Conservation (phyloP, 2,113 vertebrate genomes). For the Budorcas taxicolor region DNA sequence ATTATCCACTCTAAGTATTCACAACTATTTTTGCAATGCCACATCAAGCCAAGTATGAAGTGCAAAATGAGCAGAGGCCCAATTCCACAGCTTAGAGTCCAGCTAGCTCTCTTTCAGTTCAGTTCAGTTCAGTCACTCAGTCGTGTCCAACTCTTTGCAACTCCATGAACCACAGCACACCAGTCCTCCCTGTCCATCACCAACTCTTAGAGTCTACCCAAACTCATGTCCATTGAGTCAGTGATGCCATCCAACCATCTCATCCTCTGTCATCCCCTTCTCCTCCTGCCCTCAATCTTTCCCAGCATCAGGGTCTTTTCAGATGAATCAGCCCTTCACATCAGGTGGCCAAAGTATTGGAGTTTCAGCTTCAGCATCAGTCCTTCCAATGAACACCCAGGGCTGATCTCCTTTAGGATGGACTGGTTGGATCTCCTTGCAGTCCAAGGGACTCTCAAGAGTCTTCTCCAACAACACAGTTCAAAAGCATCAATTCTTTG, state of each 20-base stretch:
- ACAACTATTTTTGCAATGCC: not conserved
- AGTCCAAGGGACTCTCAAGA: too few relatives aligned
- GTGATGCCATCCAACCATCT: not conserved
- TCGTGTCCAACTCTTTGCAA: accelerated
- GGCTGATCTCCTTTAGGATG: too few relatives aligned
- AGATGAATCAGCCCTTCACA: not conserved
- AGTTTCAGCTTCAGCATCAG: not conserved
- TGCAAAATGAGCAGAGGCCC: not conserved
- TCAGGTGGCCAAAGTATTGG: not conserved
- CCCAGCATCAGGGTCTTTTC: not conserved
- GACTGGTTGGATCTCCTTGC: too few relatives aligned
- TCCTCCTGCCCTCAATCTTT: not conserved
- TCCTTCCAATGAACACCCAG: not conserved
- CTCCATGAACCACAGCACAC: accelerated
- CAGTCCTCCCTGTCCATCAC: not conserved
- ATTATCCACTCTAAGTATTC: not conserved
- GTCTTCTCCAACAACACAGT: not conserved
- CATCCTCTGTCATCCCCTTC: not conserved
- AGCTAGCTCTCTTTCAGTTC: not conserved
- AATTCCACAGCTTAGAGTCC: not conserved
- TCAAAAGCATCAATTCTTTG: not conserved
- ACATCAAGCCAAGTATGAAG: not conserved
- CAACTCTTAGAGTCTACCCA: not conserved
- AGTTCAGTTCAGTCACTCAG: not conserved
- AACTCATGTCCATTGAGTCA: not conserved